phyloP scores from a whole-genome alignment of 1,140 invertebrate species.

The Phthorimaea operculella region DNA sequence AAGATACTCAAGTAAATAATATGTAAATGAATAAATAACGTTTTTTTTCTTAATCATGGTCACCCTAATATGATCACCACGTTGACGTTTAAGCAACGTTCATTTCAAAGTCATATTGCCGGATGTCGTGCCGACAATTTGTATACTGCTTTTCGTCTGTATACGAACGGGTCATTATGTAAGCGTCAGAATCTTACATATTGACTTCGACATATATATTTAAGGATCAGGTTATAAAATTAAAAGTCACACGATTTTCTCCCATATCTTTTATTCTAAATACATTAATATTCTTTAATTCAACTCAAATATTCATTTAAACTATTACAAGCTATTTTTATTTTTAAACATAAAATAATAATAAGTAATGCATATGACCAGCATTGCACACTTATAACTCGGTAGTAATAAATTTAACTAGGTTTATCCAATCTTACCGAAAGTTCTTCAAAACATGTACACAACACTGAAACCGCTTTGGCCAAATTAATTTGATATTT shows the following conservation, averaged over 20 bases:
- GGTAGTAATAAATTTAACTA: conserved; percentile 61
- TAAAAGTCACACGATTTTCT: conserved; percentile 25
- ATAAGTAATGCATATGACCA: conserved; percentile 65
- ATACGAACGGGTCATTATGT: no score
- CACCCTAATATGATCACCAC: no score
- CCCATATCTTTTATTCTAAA: conserved; percentile 68
- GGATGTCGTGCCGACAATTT: no score
- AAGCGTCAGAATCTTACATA: no score
- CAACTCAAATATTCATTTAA: conserved; percentile 67
- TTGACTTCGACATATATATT: no score
- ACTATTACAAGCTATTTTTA: conserved; percentile 66
- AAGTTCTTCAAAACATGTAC: conserved; percentile 56
- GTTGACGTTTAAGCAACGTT: no score
- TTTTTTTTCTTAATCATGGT: no score
- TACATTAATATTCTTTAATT: conserved; percentile 67
- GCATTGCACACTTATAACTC: conserved; percentile 63
- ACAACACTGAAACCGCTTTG: conserved; percentile 50
- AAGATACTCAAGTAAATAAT: no score
- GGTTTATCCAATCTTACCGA: conserved; percentile 57
- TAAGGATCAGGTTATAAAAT: no score
- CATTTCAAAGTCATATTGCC: no score
- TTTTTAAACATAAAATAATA: conserved; percentile 63
- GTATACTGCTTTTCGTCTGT: no score
- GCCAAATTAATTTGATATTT: conserved; percentile 20
- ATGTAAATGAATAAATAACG: no score